phyloP scores from a whole-genome alignment of 2,888 invertebrate genomes.

The Rhodophaea formosa region DNA sequence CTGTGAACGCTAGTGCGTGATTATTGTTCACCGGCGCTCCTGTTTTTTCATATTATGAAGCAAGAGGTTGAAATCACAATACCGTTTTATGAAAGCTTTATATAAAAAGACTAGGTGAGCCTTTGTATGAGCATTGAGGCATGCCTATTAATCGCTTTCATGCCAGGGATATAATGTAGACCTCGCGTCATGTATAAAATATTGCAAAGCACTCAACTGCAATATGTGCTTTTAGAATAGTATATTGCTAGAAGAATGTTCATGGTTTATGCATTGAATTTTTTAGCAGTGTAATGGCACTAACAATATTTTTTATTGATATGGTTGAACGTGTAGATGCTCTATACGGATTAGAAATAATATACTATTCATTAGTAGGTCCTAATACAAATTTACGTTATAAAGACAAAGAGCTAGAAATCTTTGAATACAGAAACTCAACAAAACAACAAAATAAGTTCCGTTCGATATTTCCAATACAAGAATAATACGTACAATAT shows the following conservation, averaged over 20 bases:
- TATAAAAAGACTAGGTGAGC: slow-evolving; percentile 49
- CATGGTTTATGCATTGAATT: neutral
- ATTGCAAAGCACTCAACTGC: slow-evolving; percentile 18
- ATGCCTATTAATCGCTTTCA: slow-evolving; percentile 57
- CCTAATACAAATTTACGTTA: too few relatives aligned
- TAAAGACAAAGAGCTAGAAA: too few relatives aligned
- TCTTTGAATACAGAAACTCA: too few relatives aligned
- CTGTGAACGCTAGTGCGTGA: neutral
- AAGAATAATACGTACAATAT: too few relatives aligned
- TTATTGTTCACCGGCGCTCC: slow-evolving; percentile 17
- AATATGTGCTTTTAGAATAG: slow-evolving; percentile 7
- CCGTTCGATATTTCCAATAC: too few relatives aligned
- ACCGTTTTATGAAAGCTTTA: slow-evolving; percentile 47
- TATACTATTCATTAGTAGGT: too few relatives aligned
- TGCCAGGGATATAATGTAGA: slow-evolving; percentile 45
- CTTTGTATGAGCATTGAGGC: slow-evolving; percentile 63
- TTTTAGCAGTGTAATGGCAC: neutral
- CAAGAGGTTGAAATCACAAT: slow-evolving; percentile 51
- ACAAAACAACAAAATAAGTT: too few relatives aligned
- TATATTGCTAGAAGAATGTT: neutral
- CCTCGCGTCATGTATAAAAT: slow-evolving; percentile 25
- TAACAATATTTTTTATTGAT: too few relatives aligned
- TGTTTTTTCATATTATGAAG: slow-evolving; percentile 38
- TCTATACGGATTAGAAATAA: too few relatives aligned
- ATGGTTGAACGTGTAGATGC: too few relatives aligned